Evolutionary conservation across 2,797 vertebrate species (phyloP).

Genomic region (Iguana delicatissima): DNA sequence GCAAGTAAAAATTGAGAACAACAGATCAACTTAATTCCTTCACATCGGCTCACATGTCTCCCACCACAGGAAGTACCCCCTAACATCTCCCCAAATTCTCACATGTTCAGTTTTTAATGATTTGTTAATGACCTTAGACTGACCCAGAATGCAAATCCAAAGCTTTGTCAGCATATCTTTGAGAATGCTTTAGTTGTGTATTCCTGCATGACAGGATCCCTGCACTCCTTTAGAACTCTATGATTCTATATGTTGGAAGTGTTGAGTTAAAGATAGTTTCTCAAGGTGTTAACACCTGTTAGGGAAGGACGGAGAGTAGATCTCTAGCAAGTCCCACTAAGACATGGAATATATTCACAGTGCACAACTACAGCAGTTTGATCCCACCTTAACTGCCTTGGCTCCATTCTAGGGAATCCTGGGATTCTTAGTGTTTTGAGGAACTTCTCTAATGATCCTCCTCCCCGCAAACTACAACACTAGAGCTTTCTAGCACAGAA

Average conservation of each 20-base stretch:
- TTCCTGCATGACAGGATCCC: not conserved
- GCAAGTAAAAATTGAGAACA: not conserved
- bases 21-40: not conserved
- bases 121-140: not conserved
- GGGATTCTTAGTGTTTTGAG: no score
- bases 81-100: not conserved
- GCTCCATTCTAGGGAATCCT: no score
- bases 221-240: not conserved
- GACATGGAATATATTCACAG: no score
- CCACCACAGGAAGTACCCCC: not conserved
- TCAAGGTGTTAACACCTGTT: no score
- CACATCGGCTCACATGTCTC: not conserved
- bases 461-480: no score
- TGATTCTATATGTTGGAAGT: not conserved
- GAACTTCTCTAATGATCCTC: no score
- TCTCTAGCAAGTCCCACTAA: no score
- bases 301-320: no score
- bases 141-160: not conserved
- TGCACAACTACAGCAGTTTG: no score
- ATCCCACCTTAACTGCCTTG: no score
- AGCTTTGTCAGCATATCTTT: not conserved
- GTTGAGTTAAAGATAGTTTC: no score
- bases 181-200: not conserved
- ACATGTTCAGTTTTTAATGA: not conserved
- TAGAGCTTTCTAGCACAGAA: no score